These are phyloP conservation scores for Thaleichthys pacificus DNA, from an alignment of 2,797 vertebrate genomes.

Conservation along the genomic window DNA sequence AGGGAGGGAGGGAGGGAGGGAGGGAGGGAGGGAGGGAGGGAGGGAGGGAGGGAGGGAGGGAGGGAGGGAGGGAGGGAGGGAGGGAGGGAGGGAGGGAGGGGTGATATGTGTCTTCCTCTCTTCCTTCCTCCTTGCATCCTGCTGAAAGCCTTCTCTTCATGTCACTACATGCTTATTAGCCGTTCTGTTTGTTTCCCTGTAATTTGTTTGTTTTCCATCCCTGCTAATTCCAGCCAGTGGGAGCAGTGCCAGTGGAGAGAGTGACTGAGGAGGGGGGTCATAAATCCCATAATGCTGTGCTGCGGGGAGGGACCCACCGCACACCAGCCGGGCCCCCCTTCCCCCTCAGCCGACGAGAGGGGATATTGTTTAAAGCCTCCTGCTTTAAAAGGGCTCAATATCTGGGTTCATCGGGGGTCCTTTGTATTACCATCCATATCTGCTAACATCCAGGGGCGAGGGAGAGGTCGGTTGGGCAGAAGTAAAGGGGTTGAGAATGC, in stretches of 20 bases:
- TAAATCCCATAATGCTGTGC: constrained; percentile 71
- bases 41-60: not conserved
- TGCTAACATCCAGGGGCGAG: constrained; percentile 64
- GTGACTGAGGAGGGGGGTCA: constrained; percentile 53
- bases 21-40: not conserved
- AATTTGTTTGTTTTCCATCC: constrained; percentile 74
- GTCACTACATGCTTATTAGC: constrained; percentile 72
- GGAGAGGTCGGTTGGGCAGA: constrained; percentile 42
- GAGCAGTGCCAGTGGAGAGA: constrained; percentile 58
- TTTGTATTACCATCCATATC: constrained; percentile 78
- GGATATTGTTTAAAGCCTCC: constrained; percentile 70
- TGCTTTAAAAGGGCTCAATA: constrained; percentile 74
- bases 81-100: constrained; percentile 54
- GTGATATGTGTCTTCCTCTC: constrained; percentile 39
- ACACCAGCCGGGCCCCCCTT: constrained; percentile 34
- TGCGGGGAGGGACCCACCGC: constrained; percentile 54
- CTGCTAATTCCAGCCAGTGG: constrained; percentile 72
- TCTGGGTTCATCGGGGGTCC: constrained; percentile 69
- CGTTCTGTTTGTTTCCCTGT: constrained; percentile 68
- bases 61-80: constrained; percentile 46
- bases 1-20: constrained; percentile 50
- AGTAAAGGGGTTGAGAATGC: constrained; percentile 62
- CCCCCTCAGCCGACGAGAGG: constrained; percentile 36
- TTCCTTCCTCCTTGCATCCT: constrained; percentile 36
- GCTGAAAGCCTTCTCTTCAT: constrained; percentile 56